Evolutionary conservation across 2,888 invertebrate genomes (phyloP), one percentile per base, ranked within the genome.

Genomic region (Drosophila trichaetosa): DNA sequence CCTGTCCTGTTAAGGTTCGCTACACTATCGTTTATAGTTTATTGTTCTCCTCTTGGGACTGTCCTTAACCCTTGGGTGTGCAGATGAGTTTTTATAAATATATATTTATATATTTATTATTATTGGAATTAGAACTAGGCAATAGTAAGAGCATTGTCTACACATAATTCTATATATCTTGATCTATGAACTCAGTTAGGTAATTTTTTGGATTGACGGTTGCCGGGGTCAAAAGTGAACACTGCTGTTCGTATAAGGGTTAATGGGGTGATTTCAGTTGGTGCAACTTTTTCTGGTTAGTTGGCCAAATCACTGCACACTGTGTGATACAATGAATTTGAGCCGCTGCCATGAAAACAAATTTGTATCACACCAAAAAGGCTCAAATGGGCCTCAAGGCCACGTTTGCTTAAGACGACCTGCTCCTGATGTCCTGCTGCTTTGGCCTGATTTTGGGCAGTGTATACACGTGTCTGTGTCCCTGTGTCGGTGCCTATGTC

Each of bases 291-390:
- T 66, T 60, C 49, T 42, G 76, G 72, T 72, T 80, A 85, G 85
- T 85, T 90, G 90, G 87, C 73, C 73, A 90, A 85, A 90, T 90
- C 85, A 88, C 66, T 56, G 82, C 73, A 61, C 42, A 57, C 13
- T 34, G 21, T 21, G 24, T 54, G 80, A 64, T 61, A 75, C 83
- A 83, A 69, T 82, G 72, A 79, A 82, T 70, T 76, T 76, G 73
- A 70, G 76, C 49, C 38, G 61, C 46, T 42, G 61, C 46, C 62
- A 61, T 70, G 83, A 72, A 64, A 82, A 83, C 79, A 90, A 46
- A 86, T 86, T 88, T 85, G 72, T 83, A 56, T 56, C 38, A n/a
- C 48, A 52, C 73, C 70, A 68, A 73, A 67, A 64, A 64, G 60
- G 53, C 34, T 68, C 29, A 65, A 64, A 54, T n/a, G 58, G 57